A percentile compares a stretch with the other conserved stretches of the same genome.
These are phyloP conservation scores for Heptranchias perlo DNA, from an alignment of 2,113 vertebrate genomes.

Conservation along the genomic window DNA sequence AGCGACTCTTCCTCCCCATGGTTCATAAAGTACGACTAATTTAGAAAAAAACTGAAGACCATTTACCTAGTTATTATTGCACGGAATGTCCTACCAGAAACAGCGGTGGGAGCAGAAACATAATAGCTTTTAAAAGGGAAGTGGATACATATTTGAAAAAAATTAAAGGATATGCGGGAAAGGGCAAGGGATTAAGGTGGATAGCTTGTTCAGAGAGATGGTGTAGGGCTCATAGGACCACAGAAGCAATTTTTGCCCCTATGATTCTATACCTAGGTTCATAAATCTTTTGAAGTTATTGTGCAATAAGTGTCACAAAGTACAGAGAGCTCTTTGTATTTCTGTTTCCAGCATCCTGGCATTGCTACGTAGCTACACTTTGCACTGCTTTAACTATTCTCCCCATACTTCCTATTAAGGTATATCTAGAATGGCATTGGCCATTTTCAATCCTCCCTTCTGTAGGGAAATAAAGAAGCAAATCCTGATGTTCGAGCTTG, in stretches of 20 bases:
- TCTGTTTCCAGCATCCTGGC: background rate
- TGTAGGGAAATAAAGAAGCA: background rate
- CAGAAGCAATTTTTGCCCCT: too few relatives aligned
- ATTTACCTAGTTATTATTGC: background rate
- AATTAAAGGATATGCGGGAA: too few relatives aligned
- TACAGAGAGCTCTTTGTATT: background rate
- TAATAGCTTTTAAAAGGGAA: background rate
- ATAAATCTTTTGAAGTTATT: too few relatives aligned
- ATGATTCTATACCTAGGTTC: too few relatives aligned
- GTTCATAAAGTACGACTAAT: background rate
- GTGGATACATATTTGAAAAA: too few relatives aligned
- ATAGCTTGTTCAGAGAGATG: too few relatives aligned
- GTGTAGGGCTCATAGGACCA: too few relatives aligned
- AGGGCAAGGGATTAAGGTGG: too few relatives aligned
- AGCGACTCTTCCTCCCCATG: background rate
- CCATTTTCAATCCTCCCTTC: background rate
- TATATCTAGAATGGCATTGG: background rate
- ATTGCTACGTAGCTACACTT: background rate
- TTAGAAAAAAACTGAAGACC: background rate
- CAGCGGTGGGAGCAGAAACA: background rate
- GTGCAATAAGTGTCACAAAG: background rate
- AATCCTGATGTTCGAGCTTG: background rate
- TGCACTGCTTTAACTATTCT: background rate
- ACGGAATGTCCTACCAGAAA: background rate
- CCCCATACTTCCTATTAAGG: background rate